A percentile compares a stretch with the other conserved stretches of the same genome.
These are phyloP conservation scores for Platyura marginata DNA, from an alignment of 1,140 invertebrate genomes.

Conservation along the genomic window DNA sequence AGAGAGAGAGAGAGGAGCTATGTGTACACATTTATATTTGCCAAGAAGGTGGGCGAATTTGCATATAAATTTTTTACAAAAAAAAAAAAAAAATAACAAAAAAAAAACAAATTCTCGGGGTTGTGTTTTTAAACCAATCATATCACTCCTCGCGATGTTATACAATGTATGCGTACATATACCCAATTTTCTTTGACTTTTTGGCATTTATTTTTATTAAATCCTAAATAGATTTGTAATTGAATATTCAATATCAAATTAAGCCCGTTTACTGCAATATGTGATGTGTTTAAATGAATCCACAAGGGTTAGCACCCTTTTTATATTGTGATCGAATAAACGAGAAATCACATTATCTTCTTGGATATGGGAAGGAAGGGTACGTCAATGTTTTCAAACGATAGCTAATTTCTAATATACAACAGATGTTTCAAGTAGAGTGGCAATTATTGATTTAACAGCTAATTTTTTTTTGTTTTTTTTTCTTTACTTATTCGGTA, in stretches of 20 bases:
- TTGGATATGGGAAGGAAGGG: not conserved
- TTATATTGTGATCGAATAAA: not conserved
- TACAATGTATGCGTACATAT: too few species aligned
- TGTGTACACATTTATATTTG: too few species aligned
- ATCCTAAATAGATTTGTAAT: not conserved
- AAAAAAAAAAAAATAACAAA: too few species aligned
- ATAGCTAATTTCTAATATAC: constrained; percentile 3
- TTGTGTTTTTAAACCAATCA: too few species aligned
- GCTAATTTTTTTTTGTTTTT: constrained; percentile 1
- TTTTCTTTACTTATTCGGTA: too few species aligned
- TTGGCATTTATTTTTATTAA: too few species aligned
- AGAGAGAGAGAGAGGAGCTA: too few species aligned
- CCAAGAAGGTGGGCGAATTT: too few species aligned
- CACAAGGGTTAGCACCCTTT: not conserved
- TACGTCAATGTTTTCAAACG: constrained; percentile 1
- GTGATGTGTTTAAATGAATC: not conserved
- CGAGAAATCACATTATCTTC: not conserved
- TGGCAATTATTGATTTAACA: constrained; percentile 3
- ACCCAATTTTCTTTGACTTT: too few species aligned
- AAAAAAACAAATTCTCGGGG: too few species aligned
- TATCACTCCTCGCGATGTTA: too few species aligned
- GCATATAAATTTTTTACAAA: too few species aligned
- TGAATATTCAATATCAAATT: not conserved
- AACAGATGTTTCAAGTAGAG: constrained; percentile 3
- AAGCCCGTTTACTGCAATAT: not conserved